A percentile compares a stretch with the other conserved stretches of the same genome.
Conservation (phyloP, 2,797 vertebrate genomes). For the Lepidocolaptes lacrymiger region DNA sequence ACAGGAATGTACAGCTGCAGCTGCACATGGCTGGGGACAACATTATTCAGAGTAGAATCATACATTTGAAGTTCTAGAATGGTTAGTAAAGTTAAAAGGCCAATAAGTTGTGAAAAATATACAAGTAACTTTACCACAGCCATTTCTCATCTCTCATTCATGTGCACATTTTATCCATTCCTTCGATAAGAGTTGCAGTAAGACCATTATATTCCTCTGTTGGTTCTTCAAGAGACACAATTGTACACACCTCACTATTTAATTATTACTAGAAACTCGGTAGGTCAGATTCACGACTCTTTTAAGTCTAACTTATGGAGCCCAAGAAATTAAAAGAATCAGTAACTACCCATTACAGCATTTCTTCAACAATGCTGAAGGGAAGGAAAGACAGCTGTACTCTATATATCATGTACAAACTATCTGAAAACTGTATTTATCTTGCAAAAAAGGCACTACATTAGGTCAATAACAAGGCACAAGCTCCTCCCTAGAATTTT, state of each 20-base stretch:
- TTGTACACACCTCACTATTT: not conserved
- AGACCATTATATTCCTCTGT: not conserved
- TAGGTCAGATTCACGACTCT: not conserved
- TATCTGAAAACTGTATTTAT: not conserved
- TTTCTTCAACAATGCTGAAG: not conserved
- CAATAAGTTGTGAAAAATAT: not conserved
- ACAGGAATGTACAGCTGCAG: not conserved
- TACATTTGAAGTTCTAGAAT: not conserved
- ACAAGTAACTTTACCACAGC: not conserved
- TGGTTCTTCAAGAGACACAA: not conserved
- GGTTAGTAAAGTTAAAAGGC: not conserved
- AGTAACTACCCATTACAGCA: not conserved
- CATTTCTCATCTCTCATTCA: not conserved
- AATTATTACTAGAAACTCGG: not conserved
- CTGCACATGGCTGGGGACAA: not conserved
- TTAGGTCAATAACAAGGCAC: not conserved
- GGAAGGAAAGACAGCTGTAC: not conserved
- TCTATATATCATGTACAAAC: not conserved
- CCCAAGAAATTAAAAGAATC: not conserved
- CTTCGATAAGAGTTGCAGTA: not conserved
- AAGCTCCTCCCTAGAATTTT: not conserved
- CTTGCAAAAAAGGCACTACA: not conserved
- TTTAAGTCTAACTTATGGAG: not conserved
- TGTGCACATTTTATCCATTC: fast-evolving
- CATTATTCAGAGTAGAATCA: not conserved